Evolutionary conservation across 2,797 vertebrate species (phyloP), one percentile per base, ranked within the genome.

Genomic region (Propithecus deckenii): DNA sequence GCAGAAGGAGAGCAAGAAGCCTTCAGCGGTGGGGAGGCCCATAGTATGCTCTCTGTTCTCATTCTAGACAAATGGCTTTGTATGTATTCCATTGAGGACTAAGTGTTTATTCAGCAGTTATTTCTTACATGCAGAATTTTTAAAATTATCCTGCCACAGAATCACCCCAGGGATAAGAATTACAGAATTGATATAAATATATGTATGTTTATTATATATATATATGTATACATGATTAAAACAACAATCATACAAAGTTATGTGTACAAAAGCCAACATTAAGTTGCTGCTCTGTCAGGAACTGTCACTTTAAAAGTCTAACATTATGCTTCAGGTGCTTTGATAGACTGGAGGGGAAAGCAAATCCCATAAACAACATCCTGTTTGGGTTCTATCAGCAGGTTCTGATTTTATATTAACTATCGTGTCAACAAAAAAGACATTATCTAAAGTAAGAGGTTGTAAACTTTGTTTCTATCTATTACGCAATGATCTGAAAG

Each of bases 261-360:
- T 67, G 5, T 41, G 1, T 76, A 87, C 9, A 87, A 92, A 83
- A 80, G 23, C 12, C 63, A 90, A 76, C 2, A 15, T 48, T 89
- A 74, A 92, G 85, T 78, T 86, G 30, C 20, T 20, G 72, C 43
- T 57, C 46, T 78, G 17, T 86, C 12, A 65, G 17, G 41, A 92
- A 90, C 67, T 71, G 22, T 78, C 71, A 93, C 3, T 75, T 95
- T 55, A 88, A 75, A 71, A 83, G n/a, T 69, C 55, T 95, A 65
- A 86, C 17, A 94, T 67, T 85, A 83, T 89, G 48, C 57, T 50
- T 92, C 48, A 61, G 76, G 79, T 88, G 35, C 3, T 89, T 81
- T 74, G 76, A 83, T 32, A 96, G 67, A 71, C 9, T 43, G 1
- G 32, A 89, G 38, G 30, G 52, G 50, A 43, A 94, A 93, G 46